Conservation (phyloP, 2,797 vertebrate species). For the Smutsia gigantea region DNA sequence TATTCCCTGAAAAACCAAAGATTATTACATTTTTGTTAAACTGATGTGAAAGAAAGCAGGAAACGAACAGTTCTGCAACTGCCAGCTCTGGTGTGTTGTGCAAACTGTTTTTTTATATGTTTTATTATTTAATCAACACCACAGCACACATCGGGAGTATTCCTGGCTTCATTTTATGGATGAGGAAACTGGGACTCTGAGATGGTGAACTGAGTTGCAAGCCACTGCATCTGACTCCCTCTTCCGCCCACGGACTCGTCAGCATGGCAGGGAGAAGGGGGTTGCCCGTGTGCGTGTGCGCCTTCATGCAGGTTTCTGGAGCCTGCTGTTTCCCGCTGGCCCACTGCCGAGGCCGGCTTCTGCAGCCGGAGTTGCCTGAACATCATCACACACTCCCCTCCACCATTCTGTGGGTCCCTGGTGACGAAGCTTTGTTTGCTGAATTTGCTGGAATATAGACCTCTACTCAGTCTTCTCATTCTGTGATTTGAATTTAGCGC, state of each 20-base stretch:
- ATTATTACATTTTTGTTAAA: background rate
- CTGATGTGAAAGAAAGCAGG: background rate
- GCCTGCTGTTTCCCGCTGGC: rapidly evolving
- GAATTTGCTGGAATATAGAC: background rate
- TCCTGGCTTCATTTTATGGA: background rate
- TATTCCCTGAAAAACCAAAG: background rate
- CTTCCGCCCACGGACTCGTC: background rate
- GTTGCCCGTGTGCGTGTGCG: rapidly evolving
- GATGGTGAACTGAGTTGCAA: background rate
- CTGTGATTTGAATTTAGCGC: background rate
- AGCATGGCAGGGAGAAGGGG: background rate
- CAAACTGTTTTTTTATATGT: background rate
- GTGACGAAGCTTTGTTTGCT: no score
- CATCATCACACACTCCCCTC: background rate
- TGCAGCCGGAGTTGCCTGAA: background rate
- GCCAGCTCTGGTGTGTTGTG: background rate
- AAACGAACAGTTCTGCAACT: background rate
- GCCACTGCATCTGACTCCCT: background rate
- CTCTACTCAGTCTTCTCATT: background rate
- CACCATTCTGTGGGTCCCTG: rapidly evolving
- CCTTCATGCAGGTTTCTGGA: rapidly evolving
- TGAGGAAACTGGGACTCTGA: background rate
- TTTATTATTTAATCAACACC: background rate
- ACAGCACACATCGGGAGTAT: rapidly evolving
- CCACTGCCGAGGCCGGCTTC: background rate